A percentile compares a stretch with the other conserved stretches of the same genome.
phyloP scores from a whole-genome alignment of 2,888 invertebrate species.

The Macrophya annulata region DNA sequence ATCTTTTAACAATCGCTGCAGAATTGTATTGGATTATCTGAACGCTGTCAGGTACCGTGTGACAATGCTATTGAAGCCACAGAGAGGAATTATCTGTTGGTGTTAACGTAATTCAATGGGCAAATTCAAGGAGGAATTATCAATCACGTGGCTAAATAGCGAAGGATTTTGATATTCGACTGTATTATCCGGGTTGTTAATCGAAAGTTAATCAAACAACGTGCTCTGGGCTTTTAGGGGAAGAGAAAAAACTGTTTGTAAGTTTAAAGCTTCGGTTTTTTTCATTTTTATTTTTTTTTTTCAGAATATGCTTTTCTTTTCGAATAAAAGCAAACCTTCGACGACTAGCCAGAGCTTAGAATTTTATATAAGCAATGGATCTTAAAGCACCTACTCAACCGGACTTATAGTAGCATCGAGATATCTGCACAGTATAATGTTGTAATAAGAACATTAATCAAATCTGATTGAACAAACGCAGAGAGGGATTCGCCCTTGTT shows the following conservation, averaged over 20 bases:
- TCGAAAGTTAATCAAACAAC: neutral
- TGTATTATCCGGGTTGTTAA: neutral
- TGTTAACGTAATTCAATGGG: conserved; percentile 33
- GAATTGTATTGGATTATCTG: conserved; percentile 26
- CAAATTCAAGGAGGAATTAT: conserved; percentile 42
- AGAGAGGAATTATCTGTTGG: conserved; percentile 1
- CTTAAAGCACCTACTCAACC: neutral
- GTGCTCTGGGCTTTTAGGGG: neutral
- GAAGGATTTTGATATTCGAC: neutral
- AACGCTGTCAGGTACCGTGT: conserved; percentile 29
- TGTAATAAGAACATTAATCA: conserved; percentile 1
- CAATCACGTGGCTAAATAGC: neutral
- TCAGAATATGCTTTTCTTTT: neutral
- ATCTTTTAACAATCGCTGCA: neutral
- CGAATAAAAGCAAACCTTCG: neutral
- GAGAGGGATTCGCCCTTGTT: conserved; percentile 33
- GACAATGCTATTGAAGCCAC: conserved; percentile 30
- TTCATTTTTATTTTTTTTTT: neutral
- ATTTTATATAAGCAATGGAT: no score
- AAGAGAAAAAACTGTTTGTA: neutral
- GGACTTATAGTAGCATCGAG: neutral
- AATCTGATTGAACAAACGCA: conserved; percentile 21
- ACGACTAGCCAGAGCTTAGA: neutral
- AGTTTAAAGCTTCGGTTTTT: neutral
- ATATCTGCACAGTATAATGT: conserved; percentile 17